A percentile compares a stretch with the other conserved stretches of the same genome.
These are phyloP conservation scores for Seladonia tumulorum DNA, from an alignment of 2,888 invertebrate genomes.

Conservation along the genomic window DNA sequence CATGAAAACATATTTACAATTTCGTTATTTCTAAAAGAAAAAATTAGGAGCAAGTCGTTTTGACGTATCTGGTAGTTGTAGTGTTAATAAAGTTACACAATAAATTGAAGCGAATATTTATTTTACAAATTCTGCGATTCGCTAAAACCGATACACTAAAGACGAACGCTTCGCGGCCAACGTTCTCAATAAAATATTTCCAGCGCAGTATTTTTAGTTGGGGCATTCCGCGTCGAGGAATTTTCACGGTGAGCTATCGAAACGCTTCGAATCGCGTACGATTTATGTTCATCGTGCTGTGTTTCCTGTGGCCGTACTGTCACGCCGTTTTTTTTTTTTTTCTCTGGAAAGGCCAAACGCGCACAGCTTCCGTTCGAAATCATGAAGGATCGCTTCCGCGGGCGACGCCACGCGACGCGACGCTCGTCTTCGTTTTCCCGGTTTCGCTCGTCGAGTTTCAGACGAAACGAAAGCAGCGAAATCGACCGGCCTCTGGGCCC, in stretches of 20 bases:
- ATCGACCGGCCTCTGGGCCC: background rate
- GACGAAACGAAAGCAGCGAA: background rate
- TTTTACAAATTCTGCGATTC: too few relatives aligned
- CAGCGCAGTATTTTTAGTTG: background rate
- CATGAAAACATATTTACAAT: too few relatives aligned
- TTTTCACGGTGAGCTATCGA: background rate
- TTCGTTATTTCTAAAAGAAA: too few relatives aligned
- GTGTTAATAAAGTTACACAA: too few relatives aligned
- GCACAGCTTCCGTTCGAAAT: background rate
- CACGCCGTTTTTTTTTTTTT: background rate
- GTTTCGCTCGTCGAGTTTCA: background rate
- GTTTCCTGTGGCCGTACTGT: background rate
- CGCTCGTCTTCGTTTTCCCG: background rate
- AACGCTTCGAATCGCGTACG: background rate
- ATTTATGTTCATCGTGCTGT: background rate
- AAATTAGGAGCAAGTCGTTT: too few relatives aligned
- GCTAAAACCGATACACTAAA: background rate
- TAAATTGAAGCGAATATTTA: background rate
- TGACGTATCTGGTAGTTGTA: too few relatives aligned
- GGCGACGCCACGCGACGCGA: background rate
- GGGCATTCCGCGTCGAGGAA: background rate
- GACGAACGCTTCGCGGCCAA: background rate
- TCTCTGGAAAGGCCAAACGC: background rate
- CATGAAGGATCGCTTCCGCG: background rate
- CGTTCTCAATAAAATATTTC: background rate